These are phyloP conservation scores for Pemphigus obesinymphae DNA, from an alignment of 1,140 invertebrate genomes.

Conservation along the genomic window DNA sequence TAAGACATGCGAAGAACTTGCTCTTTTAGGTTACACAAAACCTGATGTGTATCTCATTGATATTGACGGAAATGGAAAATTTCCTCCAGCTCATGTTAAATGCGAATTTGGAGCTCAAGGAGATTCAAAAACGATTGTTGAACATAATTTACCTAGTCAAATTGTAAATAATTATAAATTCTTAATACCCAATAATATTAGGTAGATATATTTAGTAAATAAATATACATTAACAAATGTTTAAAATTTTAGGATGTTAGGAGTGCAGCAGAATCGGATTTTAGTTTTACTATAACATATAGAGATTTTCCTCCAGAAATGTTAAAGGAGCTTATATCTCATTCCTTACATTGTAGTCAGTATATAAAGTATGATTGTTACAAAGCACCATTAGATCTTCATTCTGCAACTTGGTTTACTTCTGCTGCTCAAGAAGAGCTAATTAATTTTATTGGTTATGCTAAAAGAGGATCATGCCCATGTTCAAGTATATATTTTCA, in stretches of 20 bases:
- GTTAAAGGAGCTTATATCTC: constrained; percentile 81
- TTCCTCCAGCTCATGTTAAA: constrained; percentile 81
- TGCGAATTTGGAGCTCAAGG: constrained; percentile 84
- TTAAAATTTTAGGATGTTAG: constrained; percentile 61
- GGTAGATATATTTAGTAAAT: background rate
- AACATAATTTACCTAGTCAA: constrained; percentile 87
- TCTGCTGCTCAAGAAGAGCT: constrained; percentile 69
- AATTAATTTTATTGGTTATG: constrained; percentile 78
- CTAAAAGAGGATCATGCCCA: constrained; percentile 63
- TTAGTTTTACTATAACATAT: constrained; percentile 79
- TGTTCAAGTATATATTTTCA: constrained; percentile 59
- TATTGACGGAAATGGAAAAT: constrained; percentile 86
- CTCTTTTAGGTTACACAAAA: constrained; percentile 73
- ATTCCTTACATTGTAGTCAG: constrained; percentile 83
- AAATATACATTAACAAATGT: background rate
- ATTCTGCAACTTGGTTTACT: constrained; percentile 85
- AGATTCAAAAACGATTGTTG: constrained; percentile 75
- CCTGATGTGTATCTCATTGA: constrained; percentile 76
- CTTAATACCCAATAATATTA: too few relatives aligned
- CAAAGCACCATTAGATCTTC: constrained; percentile 78
- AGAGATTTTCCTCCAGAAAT: constrained; percentile 83
- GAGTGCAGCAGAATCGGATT: constrained; percentile 67
- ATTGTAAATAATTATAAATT: constrained; percentile 53
- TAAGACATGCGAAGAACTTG: constrained; percentile 87
- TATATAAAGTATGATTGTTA: constrained; percentile 88